Percentiles rank a stretch among this genome's conserved stretches.
These are phyloP conservation scores for Polyodon spathula DNA, from an alignment of 2,113 vertebrate species.

Conservation along the genomic window DNA sequence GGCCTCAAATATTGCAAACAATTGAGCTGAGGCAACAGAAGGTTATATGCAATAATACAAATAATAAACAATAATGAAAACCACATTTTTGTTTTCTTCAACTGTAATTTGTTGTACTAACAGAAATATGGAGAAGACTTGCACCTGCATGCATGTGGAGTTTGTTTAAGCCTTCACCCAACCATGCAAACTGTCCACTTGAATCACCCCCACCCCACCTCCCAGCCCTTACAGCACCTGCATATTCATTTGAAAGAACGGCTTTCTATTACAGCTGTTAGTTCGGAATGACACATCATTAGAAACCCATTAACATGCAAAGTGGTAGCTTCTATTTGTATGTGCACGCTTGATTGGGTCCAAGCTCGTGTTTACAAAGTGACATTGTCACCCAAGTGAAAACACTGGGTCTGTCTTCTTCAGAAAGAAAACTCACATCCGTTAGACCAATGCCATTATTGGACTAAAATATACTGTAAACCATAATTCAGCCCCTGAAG, in stretches of 20 bases:
- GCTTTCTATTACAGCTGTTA: background rate
- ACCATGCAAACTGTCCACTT: background rate
- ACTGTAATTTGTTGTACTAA: background rate
- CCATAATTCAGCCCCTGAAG: too few species aligned
- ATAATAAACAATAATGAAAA: slow-evolving; percentile 17
- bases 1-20: slow-evolving; percentile 7
- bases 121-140: background rate
- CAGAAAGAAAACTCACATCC: too few species aligned
- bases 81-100: background rate
- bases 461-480: too few species aligned
- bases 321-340: slow-evolving; percentile 14
- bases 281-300: slow-evolving; percentile 9
- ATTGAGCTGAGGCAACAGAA: slow-evolving; percentile 10
- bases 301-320: slow-evolving; percentile 15
- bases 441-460: too few species aligned
- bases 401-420: too few species aligned
- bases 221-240: slow-evolving; percentile 1
- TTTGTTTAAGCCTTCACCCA: background rate
- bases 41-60: slow-evolving; percentile 12
- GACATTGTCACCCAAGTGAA: slow-evolving; percentile 8
- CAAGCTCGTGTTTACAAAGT: slow-evolving; percentile 2
- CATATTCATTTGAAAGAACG: slow-evolving; percentile 9
- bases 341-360: slow-evolving; percentile 7
- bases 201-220: background rate
- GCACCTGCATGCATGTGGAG: background rate